A percentile compares a stretch with the other conserved stretches of the same genome.
phyloP scores from a whole-genome alignment of 2,888 invertebrate species.

The Conchocele bisecta region DNA sequence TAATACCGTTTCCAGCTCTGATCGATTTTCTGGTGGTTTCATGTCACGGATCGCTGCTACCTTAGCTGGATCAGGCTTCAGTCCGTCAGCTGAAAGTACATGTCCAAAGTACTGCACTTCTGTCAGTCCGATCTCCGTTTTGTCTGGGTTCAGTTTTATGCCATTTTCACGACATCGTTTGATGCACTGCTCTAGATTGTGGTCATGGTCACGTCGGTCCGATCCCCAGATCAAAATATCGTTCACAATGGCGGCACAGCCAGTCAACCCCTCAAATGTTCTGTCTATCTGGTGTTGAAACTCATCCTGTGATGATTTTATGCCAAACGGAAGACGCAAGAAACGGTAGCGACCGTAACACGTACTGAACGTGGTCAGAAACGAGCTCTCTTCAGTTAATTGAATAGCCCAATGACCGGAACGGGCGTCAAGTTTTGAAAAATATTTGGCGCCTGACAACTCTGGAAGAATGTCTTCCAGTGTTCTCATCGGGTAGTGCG shows the following conservation, averaged over 20 bases:
- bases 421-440: constrained; percentile 53
- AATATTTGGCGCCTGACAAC: constrained; percentile 40
- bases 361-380: constrained; percentile 43
- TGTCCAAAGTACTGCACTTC: constrained; percentile 48
- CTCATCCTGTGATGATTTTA: constrained; percentile 40
- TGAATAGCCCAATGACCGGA: constrained; percentile 59
- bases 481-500: constrained; percentile 52
- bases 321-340: constrained; percentile 54
- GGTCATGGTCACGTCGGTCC: constrained; percentile 43
- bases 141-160: constrained; percentile 39
- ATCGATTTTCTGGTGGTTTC: no score
- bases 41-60: no score
- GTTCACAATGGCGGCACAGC: constrained; percentile 40
- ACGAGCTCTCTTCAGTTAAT: constrained; percentile 27
- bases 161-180: constrained; percentile 19
- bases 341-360: constrained; percentile 34
- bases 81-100: constrained; percentile 29
- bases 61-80: no score
- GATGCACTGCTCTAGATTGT: constrained; percentile 35
- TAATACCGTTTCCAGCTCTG: constrained; percentile 19
- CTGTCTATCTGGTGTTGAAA: constrained; percentile 47
- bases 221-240: constrained; percentile 39
- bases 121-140: constrained; percentile 26
- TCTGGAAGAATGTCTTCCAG: constrained; percentile 52
- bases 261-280: constrained; percentile 38